A percentile compares a stretch with the other conserved stretches of the same genome.
phyloP scores from a whole-genome alignment of 2,888 invertebrate genomes.

The Ectobius pallidus region DNA sequence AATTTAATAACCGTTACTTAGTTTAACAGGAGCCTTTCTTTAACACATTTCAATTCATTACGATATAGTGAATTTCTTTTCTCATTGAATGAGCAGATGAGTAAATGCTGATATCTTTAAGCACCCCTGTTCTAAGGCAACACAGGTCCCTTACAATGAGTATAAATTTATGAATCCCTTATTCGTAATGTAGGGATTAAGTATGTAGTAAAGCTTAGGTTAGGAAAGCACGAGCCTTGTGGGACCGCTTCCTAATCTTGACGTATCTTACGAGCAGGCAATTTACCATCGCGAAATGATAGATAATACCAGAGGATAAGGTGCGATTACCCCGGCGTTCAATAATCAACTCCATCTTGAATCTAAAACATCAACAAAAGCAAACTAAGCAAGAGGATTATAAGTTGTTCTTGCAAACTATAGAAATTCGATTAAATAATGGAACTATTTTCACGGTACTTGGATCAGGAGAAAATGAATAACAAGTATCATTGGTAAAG shows the following conservation, averaged over 20 bases:
- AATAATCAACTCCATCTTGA: conserved; percentile 15
- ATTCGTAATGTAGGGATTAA: conserved; percentile 16
- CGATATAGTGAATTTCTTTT: no score
- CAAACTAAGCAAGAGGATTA: conserved; percentile 5
- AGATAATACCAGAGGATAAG: conserved; percentile 23
- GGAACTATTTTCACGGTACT: no score
- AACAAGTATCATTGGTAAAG: no score
- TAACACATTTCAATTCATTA: no score
- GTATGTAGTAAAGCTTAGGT: conserved; percentile 7
- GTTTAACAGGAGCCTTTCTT: no score
- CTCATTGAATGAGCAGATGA: no score
- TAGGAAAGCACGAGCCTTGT: neutral
- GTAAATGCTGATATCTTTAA: no score
- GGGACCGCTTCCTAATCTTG: conserved; percentile 19
- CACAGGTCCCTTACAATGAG: neutral
- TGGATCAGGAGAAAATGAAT: no score
- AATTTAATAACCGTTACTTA: no score
- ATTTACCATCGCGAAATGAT: conserved; percentile 18
- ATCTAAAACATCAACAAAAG: conserved; percentile 21
- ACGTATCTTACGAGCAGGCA: conserved; percentile 18
- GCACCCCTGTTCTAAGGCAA: conserved; percentile 12
- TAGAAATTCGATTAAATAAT: no score
- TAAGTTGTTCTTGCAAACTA: neutral
- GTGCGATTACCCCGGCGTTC: conserved; percentile 14
- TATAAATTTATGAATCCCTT: conserved; percentile 18